phyloP scores from a whole-genome alignment of 1,140 invertebrate genomes.

The Euwallacea similis region DNA sequence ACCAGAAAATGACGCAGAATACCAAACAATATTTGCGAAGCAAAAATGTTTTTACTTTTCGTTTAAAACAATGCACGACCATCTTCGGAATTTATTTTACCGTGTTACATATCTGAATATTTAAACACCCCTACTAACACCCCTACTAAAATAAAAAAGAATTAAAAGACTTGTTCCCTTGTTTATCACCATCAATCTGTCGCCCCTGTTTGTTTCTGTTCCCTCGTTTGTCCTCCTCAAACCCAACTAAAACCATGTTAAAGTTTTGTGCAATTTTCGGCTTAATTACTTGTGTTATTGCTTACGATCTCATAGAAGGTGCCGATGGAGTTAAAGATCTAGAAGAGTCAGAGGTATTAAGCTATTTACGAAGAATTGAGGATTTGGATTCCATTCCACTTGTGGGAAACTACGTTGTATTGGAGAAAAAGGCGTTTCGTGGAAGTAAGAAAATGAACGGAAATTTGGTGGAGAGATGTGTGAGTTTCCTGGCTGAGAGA shows the following conservation, averaged over 20 bases:
- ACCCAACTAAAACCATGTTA: background rate
- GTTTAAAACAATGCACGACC: constrained; percentile 24
- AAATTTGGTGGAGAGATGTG: constrained; percentile 51
- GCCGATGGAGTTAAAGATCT: too few species aligned
- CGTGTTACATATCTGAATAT: constrained; percentile 35
- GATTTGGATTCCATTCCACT: constrained; percentile 52
- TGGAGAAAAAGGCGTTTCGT: constrained; percentile 45
- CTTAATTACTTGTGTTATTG: background rate
- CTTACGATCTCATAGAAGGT: too few species aligned
- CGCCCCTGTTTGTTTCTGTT: background rate
- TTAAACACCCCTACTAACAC: constrained; percentile 26
- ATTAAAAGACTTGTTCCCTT: constrained; percentile 25
- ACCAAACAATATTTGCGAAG: background rate
- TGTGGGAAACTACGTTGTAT: constrained; percentile 53
- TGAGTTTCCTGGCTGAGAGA: constrained; percentile 54
- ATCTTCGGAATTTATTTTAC: constrained; percentile 33
- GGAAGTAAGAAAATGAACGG: constrained; percentile 44
- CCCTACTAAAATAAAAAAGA: constrained; percentile 7
- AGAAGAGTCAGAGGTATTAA: constrained; percentile 54
- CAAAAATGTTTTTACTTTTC: constrained; percentile 7
- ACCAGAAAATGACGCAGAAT: background rate
- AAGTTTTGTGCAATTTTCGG: constrained; percentile 2
- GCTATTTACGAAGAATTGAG: constrained; percentile 54
- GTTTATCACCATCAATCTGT: background rate
- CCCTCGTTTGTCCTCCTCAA: constrained; percentile 12